phyloP scores from a whole-genome alignment of 2,113 vertebrate species.

The Tor tambroides region DNA sequence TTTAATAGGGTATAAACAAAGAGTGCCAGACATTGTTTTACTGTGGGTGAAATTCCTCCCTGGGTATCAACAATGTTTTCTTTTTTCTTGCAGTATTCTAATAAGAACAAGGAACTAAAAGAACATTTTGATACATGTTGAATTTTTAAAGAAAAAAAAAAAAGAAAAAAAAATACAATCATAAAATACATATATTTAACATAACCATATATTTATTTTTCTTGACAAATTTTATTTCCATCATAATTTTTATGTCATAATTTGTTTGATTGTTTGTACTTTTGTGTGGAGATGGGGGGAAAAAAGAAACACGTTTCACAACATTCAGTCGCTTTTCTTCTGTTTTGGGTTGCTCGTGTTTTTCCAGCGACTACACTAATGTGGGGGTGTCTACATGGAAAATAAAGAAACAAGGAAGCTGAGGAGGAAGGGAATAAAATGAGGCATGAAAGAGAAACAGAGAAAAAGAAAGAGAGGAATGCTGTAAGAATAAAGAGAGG shows the following conservation, averaged over 20 bases:
- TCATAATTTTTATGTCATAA: not conserved
- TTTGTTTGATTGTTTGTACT: too few species aligned
- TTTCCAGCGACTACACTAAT: not conserved
- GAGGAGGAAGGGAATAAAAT: not conserved
- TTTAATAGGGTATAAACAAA: slow-evolving; percentile 2
- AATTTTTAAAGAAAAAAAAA: not conserved
- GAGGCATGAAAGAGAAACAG: not conserved
- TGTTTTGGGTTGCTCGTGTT: not conserved
- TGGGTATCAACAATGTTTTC: not conserved
- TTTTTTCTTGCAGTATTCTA: not conserved
- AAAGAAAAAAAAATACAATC: too few species aligned
- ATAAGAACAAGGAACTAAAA: slow-evolving; percentile 7
- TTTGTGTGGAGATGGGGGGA: too few species aligned
- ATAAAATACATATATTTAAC: not conserved
- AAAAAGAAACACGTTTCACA: too few species aligned
- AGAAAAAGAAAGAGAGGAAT: not conserved
- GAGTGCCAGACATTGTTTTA: not conserved
- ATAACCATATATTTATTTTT: not conserved
- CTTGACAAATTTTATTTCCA: not conserved
- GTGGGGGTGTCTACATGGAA: not conserved
- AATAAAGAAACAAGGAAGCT: slow-evolving; percentile 1
- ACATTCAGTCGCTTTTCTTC: not conserved
- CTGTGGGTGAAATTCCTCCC: not conserved
- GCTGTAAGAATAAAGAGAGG: not conserved
- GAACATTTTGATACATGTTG: not conserved